A percentile compares a stretch with the other conserved stretches of the same genome.
phyloP scores from a whole-genome alignment of 2,888 invertebrate species.

The Leptopterna dolabrata region DNA sequence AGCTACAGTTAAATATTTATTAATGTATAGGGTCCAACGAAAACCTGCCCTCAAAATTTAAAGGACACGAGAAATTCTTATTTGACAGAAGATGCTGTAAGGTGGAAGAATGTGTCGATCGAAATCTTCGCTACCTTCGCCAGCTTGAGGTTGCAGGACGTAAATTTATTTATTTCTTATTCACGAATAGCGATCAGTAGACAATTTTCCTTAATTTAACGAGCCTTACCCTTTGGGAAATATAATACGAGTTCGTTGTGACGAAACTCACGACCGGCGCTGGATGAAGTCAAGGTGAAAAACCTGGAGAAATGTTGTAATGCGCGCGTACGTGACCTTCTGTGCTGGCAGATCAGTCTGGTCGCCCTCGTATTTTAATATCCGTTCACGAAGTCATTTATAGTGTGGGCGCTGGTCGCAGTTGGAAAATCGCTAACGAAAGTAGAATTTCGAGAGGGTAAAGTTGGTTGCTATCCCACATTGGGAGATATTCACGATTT shows the following conservation, averaged over 20 bases:
- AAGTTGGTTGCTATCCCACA: not conserved
- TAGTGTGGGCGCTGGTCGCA: not conserved
- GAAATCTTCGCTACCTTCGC: too few species aligned
- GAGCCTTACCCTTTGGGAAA: not conserved
- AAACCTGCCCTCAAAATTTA: too few species aligned
- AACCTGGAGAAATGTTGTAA: not conserved
- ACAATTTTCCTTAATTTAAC: not conserved
- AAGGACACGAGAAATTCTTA: too few species aligned
- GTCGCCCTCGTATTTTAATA: not conserved
- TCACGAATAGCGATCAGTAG: not conserved
- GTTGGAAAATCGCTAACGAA: not conserved
- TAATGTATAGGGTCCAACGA: too few species aligned
- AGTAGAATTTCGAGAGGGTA: not conserved
- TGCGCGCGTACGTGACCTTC: not conserved
- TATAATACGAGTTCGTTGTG: not conserved
- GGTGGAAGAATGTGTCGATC: too few species aligned
- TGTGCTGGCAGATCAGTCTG: not conserved
- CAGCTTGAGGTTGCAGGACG: too few species aligned
- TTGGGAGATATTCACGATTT: not conserved
- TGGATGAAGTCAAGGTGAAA: not conserved
- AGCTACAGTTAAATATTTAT: too few species aligned
- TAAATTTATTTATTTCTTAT: too few species aligned
- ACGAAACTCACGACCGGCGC: not conserved
- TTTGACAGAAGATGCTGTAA: too few species aligned
- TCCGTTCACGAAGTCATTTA: not conserved